These are phyloP conservation scores for Epinephelus lanceolatus DNA, from an alignment of 2,113 vertebrate species.

Conservation along the genomic window DNA sequence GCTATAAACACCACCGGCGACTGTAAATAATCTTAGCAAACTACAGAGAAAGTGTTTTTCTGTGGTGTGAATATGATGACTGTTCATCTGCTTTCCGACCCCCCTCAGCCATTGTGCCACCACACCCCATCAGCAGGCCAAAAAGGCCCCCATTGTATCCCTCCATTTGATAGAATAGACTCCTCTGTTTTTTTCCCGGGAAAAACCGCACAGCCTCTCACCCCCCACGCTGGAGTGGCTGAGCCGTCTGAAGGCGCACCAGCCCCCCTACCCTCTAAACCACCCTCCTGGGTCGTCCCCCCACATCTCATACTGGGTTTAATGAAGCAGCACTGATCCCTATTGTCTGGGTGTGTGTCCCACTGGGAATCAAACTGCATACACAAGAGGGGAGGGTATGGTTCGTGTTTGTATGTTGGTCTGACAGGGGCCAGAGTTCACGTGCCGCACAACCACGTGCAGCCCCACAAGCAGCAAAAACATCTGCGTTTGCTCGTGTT, in stretches of 20 bases:
- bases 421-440: constrained; percentile 63
- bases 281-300: constrained; percentile 36
- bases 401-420: constrained; percentile 66
- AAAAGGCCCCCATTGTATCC: constrained; percentile 70
- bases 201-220: constrained; percentile 70
- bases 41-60: constrained; percentile 41
- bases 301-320: constrained; percentile 69
- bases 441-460: constrained; percentile 56
- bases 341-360: constrained; percentile 80
- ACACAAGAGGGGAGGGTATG: constrained; percentile 50
- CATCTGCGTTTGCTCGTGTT: constrained; percentile 23
- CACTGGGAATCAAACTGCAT: constrained; percentile 74
- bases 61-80: constrained; percentile 48
- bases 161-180: constrained; percentile 53
- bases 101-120: constrained; percentile 48
- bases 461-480: constrained; percentile 46
- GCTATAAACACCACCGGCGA: neutral
- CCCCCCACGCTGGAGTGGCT: constrained; percentile 40
- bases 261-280: constrained; percentile 22
- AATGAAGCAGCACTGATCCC: constrained; percentile 84
- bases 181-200: constrained; percentile 72
- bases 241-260: constrained; percentile 60
- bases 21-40: constrained; percentile 27
- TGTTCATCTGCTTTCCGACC: constrained; percentile 38
- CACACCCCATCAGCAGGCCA: constrained; percentile 57